These are phyloP conservation scores for Drosophila busckii DNA, from an alignment of 1,140 invertebrate species.

Conservation along the genomic window DNA sequence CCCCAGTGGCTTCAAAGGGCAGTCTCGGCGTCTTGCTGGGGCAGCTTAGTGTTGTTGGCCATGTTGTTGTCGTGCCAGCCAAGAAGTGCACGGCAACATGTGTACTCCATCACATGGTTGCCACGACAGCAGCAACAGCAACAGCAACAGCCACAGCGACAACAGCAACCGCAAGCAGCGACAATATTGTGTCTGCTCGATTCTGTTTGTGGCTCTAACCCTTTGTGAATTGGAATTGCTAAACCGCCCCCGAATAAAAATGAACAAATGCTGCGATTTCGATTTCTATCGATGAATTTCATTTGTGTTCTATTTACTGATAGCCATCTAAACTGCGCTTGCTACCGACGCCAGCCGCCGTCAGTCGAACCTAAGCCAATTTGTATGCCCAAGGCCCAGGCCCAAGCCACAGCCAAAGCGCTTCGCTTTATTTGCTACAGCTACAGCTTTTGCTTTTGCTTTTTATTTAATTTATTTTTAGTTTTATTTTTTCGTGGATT, in stretches of 20 bases:
- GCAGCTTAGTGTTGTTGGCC: slow-evolving; percentile 23
- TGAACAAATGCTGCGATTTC: slow-evolving; percentile 59
- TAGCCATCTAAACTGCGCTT: slow-evolving; percentile 74
- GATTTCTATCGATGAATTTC: slow-evolving; percentile 77
- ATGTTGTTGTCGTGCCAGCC: slow-evolving; percentile 43
- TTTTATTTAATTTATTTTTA: too few relatives aligned
- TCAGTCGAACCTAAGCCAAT: slow-evolving; percentile 49
- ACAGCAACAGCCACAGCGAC: slow-evolving; percentile 5
- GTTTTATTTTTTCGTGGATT: too few relatives aligned
- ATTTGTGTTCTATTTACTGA: slow-evolving; percentile 79
- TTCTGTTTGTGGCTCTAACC: slow-evolving; percentile 12
- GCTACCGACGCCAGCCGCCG: slow-evolving; percentile 45
- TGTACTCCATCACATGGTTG: slow-evolving; percentile 73
- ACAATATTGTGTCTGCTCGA: slow-evolving; percentile 1
- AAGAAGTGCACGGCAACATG: slow-evolving; percentile 61
- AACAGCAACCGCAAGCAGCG: too few relatives aligned
- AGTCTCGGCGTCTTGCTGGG: slow-evolving; percentile 4
- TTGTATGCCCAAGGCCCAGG: slow-evolving; percentile 43
- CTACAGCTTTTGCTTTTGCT: too few relatives aligned
- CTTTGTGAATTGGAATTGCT: slow-evolving; percentile 68
- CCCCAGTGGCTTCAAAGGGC: slow-evolving; percentile 32
- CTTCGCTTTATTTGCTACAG: too few relatives aligned
- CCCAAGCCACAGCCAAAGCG: background rate
- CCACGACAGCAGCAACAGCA: slow-evolving; percentile 38
- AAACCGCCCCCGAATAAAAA: slow-evolving; percentile 55